These are phyloP conservation scores for Polydrusus cervinus DNA, from an alignment of 2,888 invertebrate genomes.

Conservation along the genomic window DNA sequence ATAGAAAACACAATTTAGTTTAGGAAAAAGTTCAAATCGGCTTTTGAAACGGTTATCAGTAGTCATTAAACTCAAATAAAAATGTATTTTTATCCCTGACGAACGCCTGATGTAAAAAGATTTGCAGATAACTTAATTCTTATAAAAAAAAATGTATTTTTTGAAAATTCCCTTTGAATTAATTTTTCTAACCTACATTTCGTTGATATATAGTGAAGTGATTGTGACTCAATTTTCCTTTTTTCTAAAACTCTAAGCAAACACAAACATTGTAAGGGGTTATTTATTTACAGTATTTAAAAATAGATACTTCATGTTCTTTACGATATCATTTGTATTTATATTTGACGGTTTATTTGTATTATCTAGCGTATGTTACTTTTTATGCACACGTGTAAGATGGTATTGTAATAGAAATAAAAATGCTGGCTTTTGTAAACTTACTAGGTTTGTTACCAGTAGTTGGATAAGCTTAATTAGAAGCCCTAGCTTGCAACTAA, in stretches of 20 bases:
- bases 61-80: conserved; percentile 5
- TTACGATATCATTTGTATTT: conserved; percentile 6
- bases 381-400: background rate
- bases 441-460: too few relatives aligned
- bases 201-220: background rate
- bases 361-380: background rate
- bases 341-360: background rate
- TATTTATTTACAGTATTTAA: conserved; percentile 20
- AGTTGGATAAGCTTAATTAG: too few relatives aligned
- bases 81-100: conserved; percentile 27
- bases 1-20: background rate
- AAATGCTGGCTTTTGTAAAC: background rate
- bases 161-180: background rate
- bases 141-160: background rate
- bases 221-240: background rate
- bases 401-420: background rate
- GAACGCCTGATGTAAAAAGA: background rate
- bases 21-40: background rate
- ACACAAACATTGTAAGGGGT: background rate
- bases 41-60: conserved; percentile 6
- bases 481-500: too few relatives aligned
- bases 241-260: background rate
- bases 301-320: conserved; percentile 7
- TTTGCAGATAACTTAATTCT: background rate
- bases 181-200: background rate